A percentile compares a stretch with the other conserved stretches of the same genome.
Evolutionary conservation across 2,797 vertebrate species (phyloP).

Genomic region (Gadopsis marmoratus): DNA sequence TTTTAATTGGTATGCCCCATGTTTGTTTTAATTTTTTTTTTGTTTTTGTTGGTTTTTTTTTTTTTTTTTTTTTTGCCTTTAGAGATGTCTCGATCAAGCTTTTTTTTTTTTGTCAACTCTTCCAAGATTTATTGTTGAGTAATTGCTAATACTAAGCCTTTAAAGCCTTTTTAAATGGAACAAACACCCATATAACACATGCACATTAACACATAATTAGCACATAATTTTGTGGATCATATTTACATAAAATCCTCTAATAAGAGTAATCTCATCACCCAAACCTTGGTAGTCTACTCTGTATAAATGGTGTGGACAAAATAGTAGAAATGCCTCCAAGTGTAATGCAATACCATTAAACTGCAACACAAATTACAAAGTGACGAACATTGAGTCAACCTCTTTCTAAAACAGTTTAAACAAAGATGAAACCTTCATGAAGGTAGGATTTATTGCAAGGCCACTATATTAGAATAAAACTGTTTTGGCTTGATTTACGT

Average conservation of each 20-base stretch:
- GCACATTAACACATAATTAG: too few relatives aligned
- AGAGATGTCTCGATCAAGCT: constrained; percentile 11
- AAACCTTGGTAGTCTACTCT: not conserved
- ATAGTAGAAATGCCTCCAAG: not conserved
- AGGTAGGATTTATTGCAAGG: not conserved
- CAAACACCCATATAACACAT: not conserved
- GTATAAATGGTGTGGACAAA: not conserved
- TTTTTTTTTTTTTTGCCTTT: constrained; percentile 4
- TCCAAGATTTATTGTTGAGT: not conserved
- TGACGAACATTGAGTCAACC: not conserved
- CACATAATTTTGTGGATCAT: not conserved
- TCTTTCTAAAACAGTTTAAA: not conserved
- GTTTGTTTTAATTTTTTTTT: too few relatives aligned
- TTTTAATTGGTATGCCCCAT: too few relatives aligned
- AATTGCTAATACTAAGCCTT: not conserved
- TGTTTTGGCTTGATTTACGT: not conserved
- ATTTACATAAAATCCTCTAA: not conserved
- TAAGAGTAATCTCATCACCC: not conserved
- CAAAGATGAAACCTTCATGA: not conserved
- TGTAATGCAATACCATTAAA: not conserved
- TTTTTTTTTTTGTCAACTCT: not conserved
- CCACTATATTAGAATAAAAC: not conserved
- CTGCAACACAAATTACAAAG: not conserved
- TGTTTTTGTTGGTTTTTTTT: not conserved
- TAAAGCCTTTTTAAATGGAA: not conserved